A percentile compares a stretch with the other conserved stretches of the same genome.
phyloP scores from a whole-genome alignment of 2,797 vertebrate species.

The Phataginus tetradactyla region DNA sequence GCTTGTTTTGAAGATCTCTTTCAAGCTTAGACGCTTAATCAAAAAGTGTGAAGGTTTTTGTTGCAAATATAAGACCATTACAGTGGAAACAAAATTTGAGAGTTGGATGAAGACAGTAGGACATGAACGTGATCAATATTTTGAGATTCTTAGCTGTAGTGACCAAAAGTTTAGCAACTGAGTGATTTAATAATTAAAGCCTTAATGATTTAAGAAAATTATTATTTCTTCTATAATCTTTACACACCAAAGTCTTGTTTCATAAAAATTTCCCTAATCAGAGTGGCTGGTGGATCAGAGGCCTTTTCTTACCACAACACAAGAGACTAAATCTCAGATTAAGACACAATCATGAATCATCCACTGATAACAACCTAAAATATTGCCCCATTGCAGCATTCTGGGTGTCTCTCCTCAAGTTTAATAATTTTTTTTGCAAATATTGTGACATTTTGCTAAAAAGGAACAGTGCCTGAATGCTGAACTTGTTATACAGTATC shows the following conservation, averaged over 20 bases:
- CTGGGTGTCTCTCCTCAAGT: background rate
- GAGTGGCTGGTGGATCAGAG: background rate
- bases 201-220: background rate
- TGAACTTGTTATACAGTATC: background rate
- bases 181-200: background rate
- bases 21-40: background rate
- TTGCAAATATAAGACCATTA: background rate
- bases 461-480: background rate
- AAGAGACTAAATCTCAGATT: background rate
- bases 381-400: background rate
- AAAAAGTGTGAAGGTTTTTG: background rate
- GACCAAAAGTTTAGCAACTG: background rate
- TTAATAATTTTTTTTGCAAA: background rate
- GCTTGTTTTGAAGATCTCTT: background rate
- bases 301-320: background rate
- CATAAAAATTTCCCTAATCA: background rate
- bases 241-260: background rate
- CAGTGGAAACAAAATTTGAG: background rate
- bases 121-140: background rate
- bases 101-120: background rate
- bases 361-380: background rate
- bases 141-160: background rate
- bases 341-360: background rate
- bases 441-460: background rate
- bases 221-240: background rate